phyloP scores from a whole-genome alignment of 2,797 vertebrate species.

The Octomys mimax region DNA sequence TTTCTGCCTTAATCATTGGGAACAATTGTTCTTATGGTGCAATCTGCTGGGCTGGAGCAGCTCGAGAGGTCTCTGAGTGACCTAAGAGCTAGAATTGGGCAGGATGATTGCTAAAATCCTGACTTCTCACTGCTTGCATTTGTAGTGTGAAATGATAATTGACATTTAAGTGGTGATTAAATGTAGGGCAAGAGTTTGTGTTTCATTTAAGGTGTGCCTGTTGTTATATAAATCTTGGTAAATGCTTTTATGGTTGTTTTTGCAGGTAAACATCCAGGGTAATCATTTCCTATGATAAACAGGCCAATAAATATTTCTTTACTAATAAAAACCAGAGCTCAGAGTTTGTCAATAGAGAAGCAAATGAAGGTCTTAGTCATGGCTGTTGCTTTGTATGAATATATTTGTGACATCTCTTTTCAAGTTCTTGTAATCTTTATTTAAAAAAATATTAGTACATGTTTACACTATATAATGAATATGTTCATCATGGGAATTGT shows the following conservation, averaged over 20 bases:
- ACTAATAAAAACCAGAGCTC: slow-evolving; percentile 27
- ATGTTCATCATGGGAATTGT: background rate
- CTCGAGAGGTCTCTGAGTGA: background rate
- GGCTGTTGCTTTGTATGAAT: background rate
- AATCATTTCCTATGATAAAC: slow-evolving; percentile 37
- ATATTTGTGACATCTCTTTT: background rate
- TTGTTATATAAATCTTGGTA: slow-evolving; percentile 10
- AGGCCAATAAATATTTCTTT: background rate
- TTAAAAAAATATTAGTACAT: background rate
- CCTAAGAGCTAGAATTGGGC: background rate
- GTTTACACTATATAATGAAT: background rate
- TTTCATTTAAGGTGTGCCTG: slow-evolving; percentile 28
- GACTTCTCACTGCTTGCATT: slow-evolving; percentile 34
- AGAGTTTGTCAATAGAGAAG: background rate
- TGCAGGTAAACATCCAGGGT: background rate
- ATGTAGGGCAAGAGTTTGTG: slow-evolving; percentile 29
- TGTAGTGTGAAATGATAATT: slow-evolving; percentile 58
- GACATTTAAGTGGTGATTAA: slow-evolving; percentile 49
- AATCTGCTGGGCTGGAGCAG: background rate
- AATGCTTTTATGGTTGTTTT: slow-evolving; percentile 57
- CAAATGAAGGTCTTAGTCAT: background rate
- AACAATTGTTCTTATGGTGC: background rate
- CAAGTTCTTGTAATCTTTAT: background rate
- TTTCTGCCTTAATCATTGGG: background rate
- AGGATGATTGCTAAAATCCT: slow-evolving; percentile 29